Evolutionary conservation across 2,797 vertebrate genomes (phyloP), one percentile per base, ranked within the genome.

Genomic region (Parambassis ranga): DNA sequence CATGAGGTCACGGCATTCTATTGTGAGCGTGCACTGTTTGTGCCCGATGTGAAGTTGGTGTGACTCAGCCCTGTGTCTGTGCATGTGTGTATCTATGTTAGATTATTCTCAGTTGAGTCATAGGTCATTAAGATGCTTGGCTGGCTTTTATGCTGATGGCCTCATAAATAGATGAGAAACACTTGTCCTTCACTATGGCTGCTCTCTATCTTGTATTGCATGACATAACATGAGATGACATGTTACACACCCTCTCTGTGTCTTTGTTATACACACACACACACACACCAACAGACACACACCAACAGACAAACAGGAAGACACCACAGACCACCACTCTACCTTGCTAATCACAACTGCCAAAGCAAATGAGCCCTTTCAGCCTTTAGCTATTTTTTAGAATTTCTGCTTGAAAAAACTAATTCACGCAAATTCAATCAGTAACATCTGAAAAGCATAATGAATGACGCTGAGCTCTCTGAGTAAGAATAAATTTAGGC

Each of bases 121-220:
- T 83, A 72, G 77, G 75, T 84, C 79, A 79, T 87, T 80, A 79
- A 42, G 55, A 81, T 84, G 81, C 79, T 82, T 73, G 76, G 65
- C 74, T 85, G 62, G 58, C 69, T 79, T 82, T 79, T 38, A 66
- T 83, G 79, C 83, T 84, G 81, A 75, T 9, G 27, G 71, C 69
- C 49, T 77, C 74, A 73, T 81, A 77, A 83, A 78, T 49, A 72
- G 66, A 85, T 77, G 72, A 77, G 59, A 71, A 78, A 76, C 5
- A 28, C 62, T 55, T 69, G 81, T 85, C 79, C 77, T 85, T 82
- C 72, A 71, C 52, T 66, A 28, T 53, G 66, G 46, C 58, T 60
- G 63, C 55, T 55, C 55, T 65, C 49, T 28, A 50, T 79, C 64
- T 55, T 46, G 20, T 68, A 33, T 56, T 20, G 5, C 66, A 51